Conservation (phyloP, 2,888 invertebrate genomes). For the Trachelus iudaicus region DNA sequence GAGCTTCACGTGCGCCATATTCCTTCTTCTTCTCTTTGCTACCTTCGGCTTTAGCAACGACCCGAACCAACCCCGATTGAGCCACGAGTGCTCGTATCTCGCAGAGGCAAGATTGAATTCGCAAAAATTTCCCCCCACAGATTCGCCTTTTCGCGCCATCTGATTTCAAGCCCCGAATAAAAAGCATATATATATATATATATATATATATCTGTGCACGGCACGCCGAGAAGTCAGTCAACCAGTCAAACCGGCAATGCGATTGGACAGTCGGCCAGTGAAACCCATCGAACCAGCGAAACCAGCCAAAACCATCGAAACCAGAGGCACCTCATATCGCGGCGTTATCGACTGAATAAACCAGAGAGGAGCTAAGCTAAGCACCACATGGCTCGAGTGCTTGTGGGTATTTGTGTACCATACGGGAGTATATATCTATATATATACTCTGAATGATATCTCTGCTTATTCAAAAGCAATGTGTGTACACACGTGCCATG, state of each 20-base stretch:
- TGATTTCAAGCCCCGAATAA: background rate
- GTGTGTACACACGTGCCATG: background rate
- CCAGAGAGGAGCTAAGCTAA: conserved; percentile 39
- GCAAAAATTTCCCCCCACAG: background rate
- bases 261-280: background rate
- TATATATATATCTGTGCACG: background rate
- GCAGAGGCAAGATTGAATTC: background rate
- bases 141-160: background rate
- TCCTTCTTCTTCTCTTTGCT: background rate
- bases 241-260: background rate
- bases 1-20: background rate
- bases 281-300: background rate
- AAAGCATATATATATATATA: background rate
- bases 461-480: background rate
- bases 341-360: conserved; percentile 60
- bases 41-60: background rate
- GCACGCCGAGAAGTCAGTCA: background rate
- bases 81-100: background rate
- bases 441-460: background rate
- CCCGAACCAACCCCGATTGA: background rate
- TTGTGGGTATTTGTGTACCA: background rate
- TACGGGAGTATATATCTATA: background rate
- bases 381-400: conserved; percentile 49
- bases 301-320: conserved; percentile 20
- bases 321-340: conserved; percentile 51